Conservation (phyloP, 2,797 vertebrate species). For the Lophotriccus pileatus region DNA sequence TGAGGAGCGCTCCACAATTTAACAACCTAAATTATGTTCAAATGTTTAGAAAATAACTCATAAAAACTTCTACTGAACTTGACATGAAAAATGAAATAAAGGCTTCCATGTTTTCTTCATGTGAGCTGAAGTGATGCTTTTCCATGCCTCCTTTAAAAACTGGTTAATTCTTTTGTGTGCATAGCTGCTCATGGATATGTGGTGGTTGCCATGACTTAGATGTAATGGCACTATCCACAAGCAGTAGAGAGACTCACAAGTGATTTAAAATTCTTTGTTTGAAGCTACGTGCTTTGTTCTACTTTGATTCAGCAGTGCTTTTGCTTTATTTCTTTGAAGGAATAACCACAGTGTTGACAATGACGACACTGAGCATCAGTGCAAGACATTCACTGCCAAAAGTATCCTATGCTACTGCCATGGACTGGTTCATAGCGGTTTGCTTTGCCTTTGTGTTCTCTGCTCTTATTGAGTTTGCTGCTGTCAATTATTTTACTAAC, state of each 20-base stretch:
- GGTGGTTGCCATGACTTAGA: not conserved
- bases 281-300: not conserved
- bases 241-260: not conserved
- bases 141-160: not conserved
- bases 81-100: not conserved
- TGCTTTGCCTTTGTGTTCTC: constrained; percentile 99
- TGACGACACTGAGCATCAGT: constrained; percentile 98
- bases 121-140: not conserved
- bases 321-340: constrained; percentile 75
- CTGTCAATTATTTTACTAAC: constrained; percentile 98
- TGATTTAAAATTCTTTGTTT: not conserved
- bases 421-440: constrained; percentile 99
- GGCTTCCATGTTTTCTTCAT: not conserved
- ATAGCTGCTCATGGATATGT: not conserved
- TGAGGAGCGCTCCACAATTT: not conserved
- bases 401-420: constrained; percentile 97
- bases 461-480: constrained; percentile 96
- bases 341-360: constrained; percentile 97
- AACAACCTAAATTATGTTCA: not conserved
- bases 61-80: not conserved
- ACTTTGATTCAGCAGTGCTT: not conserved
- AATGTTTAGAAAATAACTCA: not conserved
- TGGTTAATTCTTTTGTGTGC: not conserved
- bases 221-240: not conserved
- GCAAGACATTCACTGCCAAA: constrained; percentile 96